A percentile compares a stretch with the other conserved stretches of the same genome.
Conservation (phyloP, 2,888 invertebrate genomes). For the Teleogryllus oceanicus region DNA sequence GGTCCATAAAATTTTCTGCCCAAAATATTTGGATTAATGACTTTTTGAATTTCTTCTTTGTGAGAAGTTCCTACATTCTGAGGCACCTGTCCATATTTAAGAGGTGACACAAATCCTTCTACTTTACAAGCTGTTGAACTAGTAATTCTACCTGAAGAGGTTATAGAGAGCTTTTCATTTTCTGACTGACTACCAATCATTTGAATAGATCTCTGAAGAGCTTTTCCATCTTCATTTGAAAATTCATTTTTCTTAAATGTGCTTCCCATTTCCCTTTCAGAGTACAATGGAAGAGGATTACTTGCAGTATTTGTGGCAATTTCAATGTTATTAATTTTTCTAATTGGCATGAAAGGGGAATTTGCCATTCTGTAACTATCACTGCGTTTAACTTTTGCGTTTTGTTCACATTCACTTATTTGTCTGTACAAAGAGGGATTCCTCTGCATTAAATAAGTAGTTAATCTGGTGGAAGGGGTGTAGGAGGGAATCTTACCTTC, state of each 20-base stretch:
- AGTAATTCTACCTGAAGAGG: constrained; percentile 18
- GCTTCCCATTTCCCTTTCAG: neutral
- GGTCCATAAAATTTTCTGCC: constrained; percentile 46
- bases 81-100: constrained; percentile 12
- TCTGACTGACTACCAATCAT: constrained; percentile 42
- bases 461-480: constrained; percentile 34
- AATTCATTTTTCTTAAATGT: constrained; percentile 6
- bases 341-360: constrained; percentile 60
- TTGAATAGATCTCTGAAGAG: neutral
- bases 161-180: constrained; percentile 42
- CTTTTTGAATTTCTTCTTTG: constrained; percentile 33
- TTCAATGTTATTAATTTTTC: constrained; percentile 54
- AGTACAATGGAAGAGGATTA: neutral
- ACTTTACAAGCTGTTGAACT: constrained; percentile 23
- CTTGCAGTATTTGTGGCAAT: constrained; percentile 24
- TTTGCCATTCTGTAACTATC: constrained; percentile 83
- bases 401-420: constrained; percentile 31
- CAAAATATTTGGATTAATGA: constrained; percentile 44
- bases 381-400: constrained; percentile 66
- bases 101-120: neutral
- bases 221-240: neutral
- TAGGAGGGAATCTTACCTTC: constrained; percentile 61
- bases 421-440: constrained; percentile 34
- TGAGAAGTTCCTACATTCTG: neutral
- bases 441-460: constrained; percentile 34